Conservation (phyloP, 2,113 vertebrate species). For the Alethe castanea region DNA sequence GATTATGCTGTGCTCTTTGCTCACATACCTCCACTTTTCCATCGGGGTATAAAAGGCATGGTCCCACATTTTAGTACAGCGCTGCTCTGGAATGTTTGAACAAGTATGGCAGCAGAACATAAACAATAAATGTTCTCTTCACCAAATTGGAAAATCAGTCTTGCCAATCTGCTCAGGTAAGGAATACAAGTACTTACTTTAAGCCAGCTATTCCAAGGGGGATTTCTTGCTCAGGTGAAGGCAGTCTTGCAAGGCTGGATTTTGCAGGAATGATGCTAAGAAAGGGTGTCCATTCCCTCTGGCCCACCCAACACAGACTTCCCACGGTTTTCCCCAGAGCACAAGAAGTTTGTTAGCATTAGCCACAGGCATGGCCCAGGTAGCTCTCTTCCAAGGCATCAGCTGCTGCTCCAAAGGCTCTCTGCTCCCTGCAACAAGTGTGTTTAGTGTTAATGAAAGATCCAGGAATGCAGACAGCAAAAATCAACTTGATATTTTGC, state of each 20-base stretch:
- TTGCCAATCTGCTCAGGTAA: background rate
- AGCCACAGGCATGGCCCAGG: background rate
- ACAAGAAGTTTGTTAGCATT: background rate
- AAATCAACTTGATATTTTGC: background rate
- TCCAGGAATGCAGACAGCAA: background rate
- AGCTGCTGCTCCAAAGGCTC: background rate
- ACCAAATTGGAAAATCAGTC: background rate
- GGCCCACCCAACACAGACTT: accelerated
- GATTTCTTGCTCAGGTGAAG: background rate
- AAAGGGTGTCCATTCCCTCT: background rate
- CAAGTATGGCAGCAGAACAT: background rate
- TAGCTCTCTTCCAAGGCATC: background rate
- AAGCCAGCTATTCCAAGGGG: background rate
- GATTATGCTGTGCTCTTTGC: background rate
- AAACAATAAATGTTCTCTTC: background rate
- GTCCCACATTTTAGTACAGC: background rate
- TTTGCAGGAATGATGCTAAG: background rate
- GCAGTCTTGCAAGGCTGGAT: background rate
- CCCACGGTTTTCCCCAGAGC: background rate
- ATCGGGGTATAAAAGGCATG: background rate
- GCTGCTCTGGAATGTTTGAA: background rate
- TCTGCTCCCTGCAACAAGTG: background rate
- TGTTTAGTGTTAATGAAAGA: background rate
- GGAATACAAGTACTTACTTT: background rate
- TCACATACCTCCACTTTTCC: background rate